Evolutionary conservation across 2,113 vertebrate genomes (phyloP).

Genomic region (Tapirus terrestris): DNA sequence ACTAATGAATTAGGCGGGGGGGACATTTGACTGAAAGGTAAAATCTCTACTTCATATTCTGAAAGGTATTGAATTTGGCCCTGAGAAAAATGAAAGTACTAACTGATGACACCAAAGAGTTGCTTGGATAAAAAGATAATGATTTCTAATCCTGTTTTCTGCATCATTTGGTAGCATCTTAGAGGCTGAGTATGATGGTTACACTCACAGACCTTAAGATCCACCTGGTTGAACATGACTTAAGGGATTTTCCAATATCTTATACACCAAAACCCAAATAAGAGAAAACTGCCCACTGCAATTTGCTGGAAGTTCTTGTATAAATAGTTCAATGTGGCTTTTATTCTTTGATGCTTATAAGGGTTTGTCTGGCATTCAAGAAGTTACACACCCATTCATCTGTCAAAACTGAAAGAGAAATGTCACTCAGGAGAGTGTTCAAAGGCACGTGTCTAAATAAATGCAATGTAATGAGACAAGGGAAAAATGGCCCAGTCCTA

Average conservation of each 20-base stretch:
- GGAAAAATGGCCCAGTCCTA: constrained; percentile 22
- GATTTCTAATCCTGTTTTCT: constrained; percentile 47
- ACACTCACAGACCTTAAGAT: background rate
- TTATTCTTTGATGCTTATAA: background rate
- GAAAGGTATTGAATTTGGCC: background rate
- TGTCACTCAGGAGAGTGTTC: constrained; percentile 18
- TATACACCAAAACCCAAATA: background rate
- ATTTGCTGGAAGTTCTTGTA: background rate
- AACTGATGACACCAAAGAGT: background rate
- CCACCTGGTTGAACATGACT: background rate
- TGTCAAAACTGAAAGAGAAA: constrained; percentile 47
- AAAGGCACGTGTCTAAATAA: constrained; percentile 19
- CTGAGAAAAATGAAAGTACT: background rate
- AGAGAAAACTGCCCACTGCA: background rate
- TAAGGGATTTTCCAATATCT: background rate
- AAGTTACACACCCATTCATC: background rate
- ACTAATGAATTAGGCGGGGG: background rate
- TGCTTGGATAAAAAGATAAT: constrained; percentile 8
- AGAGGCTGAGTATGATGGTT: background rate
- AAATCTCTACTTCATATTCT: background rate
- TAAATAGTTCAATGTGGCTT: background rate
- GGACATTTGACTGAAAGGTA: background rate
- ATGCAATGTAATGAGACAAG: background rate
- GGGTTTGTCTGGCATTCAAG: background rate
- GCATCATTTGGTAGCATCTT: background rate